Conservation (phyloP, 2,797 vertebrate genomes). For the Nasua narica region DNA sequence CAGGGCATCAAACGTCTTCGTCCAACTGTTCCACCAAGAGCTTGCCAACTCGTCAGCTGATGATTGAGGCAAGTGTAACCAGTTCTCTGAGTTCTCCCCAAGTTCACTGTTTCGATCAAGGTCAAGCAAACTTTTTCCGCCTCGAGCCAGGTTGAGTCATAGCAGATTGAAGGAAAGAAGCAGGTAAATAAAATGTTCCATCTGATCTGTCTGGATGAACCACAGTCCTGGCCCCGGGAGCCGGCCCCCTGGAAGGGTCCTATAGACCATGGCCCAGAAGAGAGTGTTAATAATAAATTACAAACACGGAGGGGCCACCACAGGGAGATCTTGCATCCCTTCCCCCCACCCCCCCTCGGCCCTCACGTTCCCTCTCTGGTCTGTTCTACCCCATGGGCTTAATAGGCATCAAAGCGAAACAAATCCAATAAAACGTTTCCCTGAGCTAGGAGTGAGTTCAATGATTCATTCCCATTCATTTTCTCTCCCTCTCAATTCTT, state of each 20-base stretch:
- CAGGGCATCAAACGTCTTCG: background rate
- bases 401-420: slow-evolving; percentile 86
- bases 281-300: slow-evolving; percentile 87
- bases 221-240: slow-evolving; percentile 44
- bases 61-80: background rate
- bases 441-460: slow-evolving; percentile 80
- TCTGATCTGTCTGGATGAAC: slow-evolving; percentile 51
- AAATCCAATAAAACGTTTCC: slow-evolving; percentile 87
- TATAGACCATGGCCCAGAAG: slow-evolving; percentile 76
- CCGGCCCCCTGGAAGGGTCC: slow-evolving; percentile 68
- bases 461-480: background rate
- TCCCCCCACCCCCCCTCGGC: background rate
- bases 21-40: background rate
- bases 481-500: slow-evolving; percentile 50
- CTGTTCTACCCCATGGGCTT: slow-evolving; percentile 84
- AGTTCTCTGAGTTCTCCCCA: background rate
- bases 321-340: slow-evolving; percentile 60
- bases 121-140: slow-evolving; percentile 49
- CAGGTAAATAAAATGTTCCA: slow-evolving; percentile 45
- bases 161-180: slow-evolving; percentile 45
- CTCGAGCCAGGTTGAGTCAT: slow-evolving; percentile 9
- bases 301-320: slow-evolving; percentile 76
- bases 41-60: background rate
- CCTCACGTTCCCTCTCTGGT: slow-evolving; percentile 70
- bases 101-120: slow-evolving; percentile 30